phyloP scores from a whole-genome alignment of 2,797 vertebrate species.

The Astyanax mexicanus region DNA sequence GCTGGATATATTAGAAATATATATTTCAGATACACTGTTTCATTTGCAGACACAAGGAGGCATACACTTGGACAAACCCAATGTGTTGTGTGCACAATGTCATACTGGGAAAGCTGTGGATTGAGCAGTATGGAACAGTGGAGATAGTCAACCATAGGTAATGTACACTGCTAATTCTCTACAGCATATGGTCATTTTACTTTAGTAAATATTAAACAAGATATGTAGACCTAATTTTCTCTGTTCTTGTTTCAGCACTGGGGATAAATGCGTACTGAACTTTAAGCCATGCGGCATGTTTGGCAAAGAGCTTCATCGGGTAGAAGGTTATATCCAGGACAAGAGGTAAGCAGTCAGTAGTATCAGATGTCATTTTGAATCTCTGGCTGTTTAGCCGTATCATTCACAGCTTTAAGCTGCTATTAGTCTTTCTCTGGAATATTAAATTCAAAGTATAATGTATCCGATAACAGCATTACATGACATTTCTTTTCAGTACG shows the following conservation, averaged over 20 bases:
- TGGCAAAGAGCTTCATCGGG: constrained; percentile 94
- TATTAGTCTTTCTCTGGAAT: constrained; percentile 17
- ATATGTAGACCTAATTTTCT: no score
- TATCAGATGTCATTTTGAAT: constrained; percentile 28
- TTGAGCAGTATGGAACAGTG: constrained; percentile 94
- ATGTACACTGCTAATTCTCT: neutral
- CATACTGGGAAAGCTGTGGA: constrained; percentile 97
- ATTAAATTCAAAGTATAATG: neutral
- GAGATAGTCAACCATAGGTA: constrained; percentile 98
- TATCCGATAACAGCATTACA: neutral
- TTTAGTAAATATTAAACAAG: no score
- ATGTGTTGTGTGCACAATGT: constrained; percentile 97
- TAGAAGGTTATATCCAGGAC: constrained; percentile 95
- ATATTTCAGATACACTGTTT: no score
- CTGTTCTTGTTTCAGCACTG: constrained; percentile 79
- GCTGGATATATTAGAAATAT: no score
- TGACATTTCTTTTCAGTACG: neutral
- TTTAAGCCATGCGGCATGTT: constrained; percentile 95
- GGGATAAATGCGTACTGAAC: constrained; percentile 93
- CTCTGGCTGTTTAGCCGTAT: neutral
- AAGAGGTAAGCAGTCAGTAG: constrained; percentile 81
- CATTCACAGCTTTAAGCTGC: constrained; percentile 12
- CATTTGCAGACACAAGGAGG: constrained; percentile 87
- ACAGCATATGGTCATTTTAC: no score
- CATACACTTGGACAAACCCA: constrained; percentile 96